These are phyloP conservation scores for Thalassarche chlororhynchos DNA, from an alignment of 2,113 vertebrate species.

Conservation along the genomic window DNA sequence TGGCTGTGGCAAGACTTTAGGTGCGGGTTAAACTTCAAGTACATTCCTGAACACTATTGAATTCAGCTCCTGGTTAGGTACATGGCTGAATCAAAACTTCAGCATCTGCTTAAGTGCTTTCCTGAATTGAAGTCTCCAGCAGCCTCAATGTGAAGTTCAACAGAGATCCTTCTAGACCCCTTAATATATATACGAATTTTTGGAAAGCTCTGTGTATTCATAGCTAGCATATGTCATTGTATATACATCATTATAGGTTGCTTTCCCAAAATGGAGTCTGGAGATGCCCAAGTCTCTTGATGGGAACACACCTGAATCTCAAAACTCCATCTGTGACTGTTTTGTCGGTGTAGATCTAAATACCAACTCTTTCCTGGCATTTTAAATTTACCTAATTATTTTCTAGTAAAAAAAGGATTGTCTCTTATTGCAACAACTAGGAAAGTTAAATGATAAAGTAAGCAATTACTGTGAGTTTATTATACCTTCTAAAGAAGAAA, in stretches of 20 bases:
- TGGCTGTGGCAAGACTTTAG: not conserved
- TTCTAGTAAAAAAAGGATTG: not conserved
- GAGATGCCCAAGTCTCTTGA: rapidly evolving
- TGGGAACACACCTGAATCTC: not conserved
- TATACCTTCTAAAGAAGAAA: not conserved
- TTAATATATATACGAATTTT: not conserved
- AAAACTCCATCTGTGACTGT: not conserved
- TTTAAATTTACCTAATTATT: not conserved
- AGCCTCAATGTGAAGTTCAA: not conserved
- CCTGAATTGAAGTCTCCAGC: not conserved
- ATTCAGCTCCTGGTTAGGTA: not conserved
- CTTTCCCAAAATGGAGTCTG: not conserved
- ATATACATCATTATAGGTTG: not conserved
- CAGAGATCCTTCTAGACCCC: not conserved
- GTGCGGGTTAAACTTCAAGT: not conserved
- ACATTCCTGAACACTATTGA: not conserved
- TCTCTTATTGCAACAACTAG: not conserved
- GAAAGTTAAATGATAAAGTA: not conserved
- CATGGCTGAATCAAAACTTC: not conserved
- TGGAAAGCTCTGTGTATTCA: not conserved
- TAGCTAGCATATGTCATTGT: not conserved
- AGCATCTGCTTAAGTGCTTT: not conserved
- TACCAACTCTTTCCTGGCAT: not conserved
- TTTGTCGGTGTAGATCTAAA: not conserved
- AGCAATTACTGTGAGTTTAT: not conserved